These are phyloP conservation scores for Eunapius fragilis DNA, from an alignment of 37 sponge, comb jelly and placozoan species.

Conservation along the genomic window DNA sequence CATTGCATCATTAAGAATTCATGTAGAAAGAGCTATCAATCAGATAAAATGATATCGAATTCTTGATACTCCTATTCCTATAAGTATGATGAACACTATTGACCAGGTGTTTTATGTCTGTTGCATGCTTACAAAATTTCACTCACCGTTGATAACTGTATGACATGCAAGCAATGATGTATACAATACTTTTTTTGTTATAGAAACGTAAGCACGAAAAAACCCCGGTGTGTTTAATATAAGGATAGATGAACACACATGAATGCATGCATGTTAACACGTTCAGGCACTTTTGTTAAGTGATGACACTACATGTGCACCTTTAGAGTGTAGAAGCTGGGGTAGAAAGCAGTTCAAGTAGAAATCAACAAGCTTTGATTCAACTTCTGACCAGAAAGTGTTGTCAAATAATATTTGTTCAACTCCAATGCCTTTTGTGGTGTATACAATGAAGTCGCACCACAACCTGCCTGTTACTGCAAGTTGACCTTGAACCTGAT, in stretches of 20 bases:
- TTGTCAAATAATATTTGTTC: conserved; percentile 35
- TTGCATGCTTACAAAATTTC: conserved; percentile 52
- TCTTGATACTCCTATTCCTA: conserved; percentile 47
- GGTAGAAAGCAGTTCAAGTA: conserved; percentile 38
- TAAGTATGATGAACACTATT: conserved; percentile 16
- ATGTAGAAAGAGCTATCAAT: conserved; percentile 61
- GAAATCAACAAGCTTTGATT: conserved; percentile 25
- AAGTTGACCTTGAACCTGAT: conserved; percentile 60
- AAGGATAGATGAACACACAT: conserved; percentile 30
- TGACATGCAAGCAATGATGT: background rate
- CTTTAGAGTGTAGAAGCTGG: conserved; percentile 7
- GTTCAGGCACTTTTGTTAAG: background rate
- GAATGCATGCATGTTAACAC: background rate
- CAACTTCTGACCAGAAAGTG: conserved; percentile 10
- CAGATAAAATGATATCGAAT: conserved; percentile 59
- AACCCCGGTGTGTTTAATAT: background rate
- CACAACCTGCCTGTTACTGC: conserved; percentile 24
- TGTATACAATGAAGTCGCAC: conserved; percentile 60
- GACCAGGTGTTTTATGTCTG: conserved; percentile 56
- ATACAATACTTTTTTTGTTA: background rate
- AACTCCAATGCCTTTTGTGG: conserved; percentile 32
- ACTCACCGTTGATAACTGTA: conserved; percentile 16
- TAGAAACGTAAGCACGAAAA: background rate
- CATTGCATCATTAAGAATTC: conserved; percentile 66
- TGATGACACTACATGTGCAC: background rate